Evolutionary conservation across 1,140 invertebrate species (phyloP), one percentile per base, ranked within the genome.

Genomic region (Cryptotermes secundus): DNA sequence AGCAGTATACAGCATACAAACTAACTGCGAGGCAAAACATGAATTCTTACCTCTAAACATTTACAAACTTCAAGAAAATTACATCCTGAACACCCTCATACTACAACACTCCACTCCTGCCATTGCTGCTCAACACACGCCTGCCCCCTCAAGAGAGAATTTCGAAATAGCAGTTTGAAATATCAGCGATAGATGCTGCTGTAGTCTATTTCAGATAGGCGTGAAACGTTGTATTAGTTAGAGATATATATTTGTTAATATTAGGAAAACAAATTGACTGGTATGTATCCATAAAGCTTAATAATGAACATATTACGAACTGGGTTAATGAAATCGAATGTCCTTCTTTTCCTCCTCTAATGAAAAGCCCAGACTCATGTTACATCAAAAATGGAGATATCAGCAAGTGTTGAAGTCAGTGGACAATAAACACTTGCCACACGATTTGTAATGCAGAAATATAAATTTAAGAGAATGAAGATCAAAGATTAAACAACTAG

Each of bases 41-140:
- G 0, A 45, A 45, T 38, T n/a, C 81, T 82, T 82, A 82, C 81
- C 81, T 82, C 31, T 82, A 82, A 82, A 53, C 81, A 82, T 82
- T 53, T 82, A 82, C 42, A 53, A 31, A 45, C 42, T 72, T 45
- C 36, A 82, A 34, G 42, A 82, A 45, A 45, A 35, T 82, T 82
- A 82, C 45, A 82, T 45, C 3, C 35, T 45, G 53, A 81, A 49
- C 9, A 31, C 81, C 42, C 81, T 36, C 81, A 81, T 24, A 81
- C 42, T n/a, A 81, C 34, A 81, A 49, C 81, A 81, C 81, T 42
- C 81, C 81, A 81, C 36, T 35, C 81, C 81, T 81, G 81, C 81
- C 81, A 81, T 81, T 42, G 36, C 81, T 81, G 38, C 81, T 36
- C 36, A 22, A 81, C 22, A 81, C 81, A 42, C 45, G 26, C 6